These are phyloP conservation scores for Nomada lathburiana DNA, from an alignment of 2,888 invertebrate genomes.

Conservation along the genomic window DNA sequence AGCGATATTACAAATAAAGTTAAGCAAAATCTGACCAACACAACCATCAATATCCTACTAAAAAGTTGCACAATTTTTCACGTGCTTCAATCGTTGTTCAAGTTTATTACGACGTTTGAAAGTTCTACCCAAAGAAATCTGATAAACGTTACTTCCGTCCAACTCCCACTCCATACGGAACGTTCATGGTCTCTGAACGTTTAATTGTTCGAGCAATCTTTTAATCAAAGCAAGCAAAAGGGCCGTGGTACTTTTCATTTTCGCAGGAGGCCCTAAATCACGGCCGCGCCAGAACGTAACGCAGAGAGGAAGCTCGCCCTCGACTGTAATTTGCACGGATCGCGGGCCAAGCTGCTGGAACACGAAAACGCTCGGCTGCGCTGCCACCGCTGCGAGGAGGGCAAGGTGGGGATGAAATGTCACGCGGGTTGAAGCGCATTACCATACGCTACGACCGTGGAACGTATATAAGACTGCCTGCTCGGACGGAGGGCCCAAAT, in stretches of 20 bases:
- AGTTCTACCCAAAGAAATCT: no score
- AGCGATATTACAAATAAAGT: no score
- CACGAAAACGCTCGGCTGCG: constrained; percentile 63
- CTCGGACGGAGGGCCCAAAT: constrained; percentile 63
- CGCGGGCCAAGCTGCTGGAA: constrained; percentile 67
- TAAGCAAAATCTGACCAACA: no score
- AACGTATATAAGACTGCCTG: constrained; percentile 63
- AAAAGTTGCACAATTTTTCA: no score
- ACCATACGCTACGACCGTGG: constrained; percentile 69
- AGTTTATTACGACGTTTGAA: no score
- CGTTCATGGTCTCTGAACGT: constrained; percentile 12
- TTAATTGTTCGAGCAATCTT: constrained; percentile 53
- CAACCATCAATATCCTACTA: no score
- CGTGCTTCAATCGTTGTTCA: no score
- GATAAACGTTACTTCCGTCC: background rate
- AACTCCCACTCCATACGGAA: background rate
- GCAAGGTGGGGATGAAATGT: constrained; percentile 53
- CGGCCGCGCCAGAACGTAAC: constrained; percentile 58
- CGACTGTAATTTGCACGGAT: constrained; percentile 71
- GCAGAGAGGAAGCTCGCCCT: constrained; percentile 64
- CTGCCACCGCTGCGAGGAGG: constrained; percentile 28
- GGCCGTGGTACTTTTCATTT: constrained; percentile 58
- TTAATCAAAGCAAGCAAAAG: constrained; percentile 40
- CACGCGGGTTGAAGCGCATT: constrained; percentile 67
- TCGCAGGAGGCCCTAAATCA: constrained; percentile 60